phyloP scores from a whole-genome alignment of 1,140 invertebrate genomes.

The Semibalanus balanoides region DNA sequence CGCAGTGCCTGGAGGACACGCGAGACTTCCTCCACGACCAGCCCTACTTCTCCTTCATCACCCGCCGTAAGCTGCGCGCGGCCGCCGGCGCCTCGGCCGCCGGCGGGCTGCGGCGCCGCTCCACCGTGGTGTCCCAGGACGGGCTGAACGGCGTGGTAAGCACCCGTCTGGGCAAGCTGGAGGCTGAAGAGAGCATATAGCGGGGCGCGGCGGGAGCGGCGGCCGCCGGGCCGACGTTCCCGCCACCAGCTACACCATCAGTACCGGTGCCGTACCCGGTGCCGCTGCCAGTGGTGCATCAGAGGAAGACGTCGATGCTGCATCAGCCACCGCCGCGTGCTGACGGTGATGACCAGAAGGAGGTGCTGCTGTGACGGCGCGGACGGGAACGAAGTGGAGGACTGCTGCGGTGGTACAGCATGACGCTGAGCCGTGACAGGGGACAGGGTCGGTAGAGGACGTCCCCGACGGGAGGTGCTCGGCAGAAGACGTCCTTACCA shows the following conservation, averaged over 20 bases:
- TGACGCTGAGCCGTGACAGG: no score
- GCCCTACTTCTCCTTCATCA: slow-evolving; percentile 21
- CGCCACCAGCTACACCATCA: not conserved
- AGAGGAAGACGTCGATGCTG: no score
- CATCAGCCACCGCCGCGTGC: no score
- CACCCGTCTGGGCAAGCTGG: not conserved
- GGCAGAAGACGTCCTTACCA: not conserved
- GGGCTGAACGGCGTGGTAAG: not conserved
- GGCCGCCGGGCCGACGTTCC: not conserved
- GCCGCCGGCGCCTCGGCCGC: not conserved
- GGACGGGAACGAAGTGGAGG: not conserved
- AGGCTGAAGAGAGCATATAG: not conserved
- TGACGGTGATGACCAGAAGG: not conserved
- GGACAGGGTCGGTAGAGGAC: no score
- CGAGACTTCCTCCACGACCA: slow-evolving; percentile 28
- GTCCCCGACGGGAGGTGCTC: no score
- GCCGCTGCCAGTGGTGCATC: no score
- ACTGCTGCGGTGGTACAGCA: not conserved
- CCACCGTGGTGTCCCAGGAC: not conserved
- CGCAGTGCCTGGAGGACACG: slow-evolving; percentile 29
- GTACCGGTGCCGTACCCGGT: not conserved
- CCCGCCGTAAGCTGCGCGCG: not conserved
- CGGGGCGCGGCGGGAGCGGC: no score
- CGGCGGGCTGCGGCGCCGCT: not conserved
- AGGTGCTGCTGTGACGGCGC: not conserved